A percentile compares a stretch with the other conserved stretches of the same genome.
phyloP scores from a whole-genome alignment of 1,140 invertebrate genomes.

The Diabrotica undecimpunctata region DNA sequence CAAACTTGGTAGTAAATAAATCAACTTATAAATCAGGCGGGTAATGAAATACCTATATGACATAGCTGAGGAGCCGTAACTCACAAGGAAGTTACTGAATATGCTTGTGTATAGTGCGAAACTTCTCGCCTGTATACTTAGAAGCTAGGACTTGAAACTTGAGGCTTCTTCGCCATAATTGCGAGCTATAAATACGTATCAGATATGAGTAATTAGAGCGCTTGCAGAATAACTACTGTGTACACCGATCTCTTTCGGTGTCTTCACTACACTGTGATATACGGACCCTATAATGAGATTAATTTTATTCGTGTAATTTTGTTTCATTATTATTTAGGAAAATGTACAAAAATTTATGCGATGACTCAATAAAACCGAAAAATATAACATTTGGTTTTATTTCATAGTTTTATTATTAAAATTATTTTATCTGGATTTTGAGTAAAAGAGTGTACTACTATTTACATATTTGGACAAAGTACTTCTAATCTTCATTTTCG shows the following conservation, averaged over 20 bases:
- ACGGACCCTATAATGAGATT: too few relatives aligned
- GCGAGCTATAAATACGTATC: conserved; percentile 43
- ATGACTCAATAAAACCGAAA: too few relatives aligned
- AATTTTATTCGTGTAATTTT: too few relatives aligned
- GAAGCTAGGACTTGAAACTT: conserved; percentile 33
- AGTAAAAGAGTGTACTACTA: too few relatives aligned
- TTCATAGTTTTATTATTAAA: too few relatives aligned
- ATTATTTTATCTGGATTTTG: too few relatives aligned
- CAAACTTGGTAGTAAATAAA: conserved; percentile 40
- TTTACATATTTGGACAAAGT: too few relatives aligned
- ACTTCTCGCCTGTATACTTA: conserved; percentile 34
- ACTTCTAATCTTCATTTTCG: too few relatives aligned
- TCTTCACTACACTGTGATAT: too few relatives aligned
- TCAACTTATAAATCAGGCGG: conserved; percentile 38
- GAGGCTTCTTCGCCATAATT: conserved; percentile 38
- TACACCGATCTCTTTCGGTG: background rate
- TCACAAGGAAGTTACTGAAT: conserved; percentile 40
- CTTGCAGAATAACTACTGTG: background rate
- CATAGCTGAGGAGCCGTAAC: conserved; percentile 38
- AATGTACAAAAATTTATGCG: too few relatives aligned
- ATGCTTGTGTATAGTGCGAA: conserved; percentile 36
- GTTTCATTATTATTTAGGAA: too few relatives aligned
- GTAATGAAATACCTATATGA: conserved; percentile 45
- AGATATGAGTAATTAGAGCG: conserved; percentile 44
- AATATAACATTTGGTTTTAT: too few relatives aligned